phyloP scores from a whole-genome alignment of 2,797 vertebrate genomes.

The Acipenser ruthenus region DNA sequence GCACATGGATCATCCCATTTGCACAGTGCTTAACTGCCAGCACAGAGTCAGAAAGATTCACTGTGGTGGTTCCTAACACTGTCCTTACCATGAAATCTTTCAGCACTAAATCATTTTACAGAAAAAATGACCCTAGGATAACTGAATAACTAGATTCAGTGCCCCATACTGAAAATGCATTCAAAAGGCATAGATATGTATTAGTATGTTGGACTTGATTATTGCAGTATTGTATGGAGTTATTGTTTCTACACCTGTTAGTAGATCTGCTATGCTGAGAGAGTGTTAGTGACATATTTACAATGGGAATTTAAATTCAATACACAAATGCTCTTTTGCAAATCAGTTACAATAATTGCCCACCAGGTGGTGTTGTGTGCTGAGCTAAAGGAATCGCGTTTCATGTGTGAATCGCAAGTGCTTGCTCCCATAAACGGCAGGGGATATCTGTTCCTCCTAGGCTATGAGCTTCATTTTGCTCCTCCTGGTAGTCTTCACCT shows the following conservation, averaged over 20 bases:
- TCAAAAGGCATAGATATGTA: not conserved
- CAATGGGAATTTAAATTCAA: not conserved
- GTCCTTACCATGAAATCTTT: not conserved
- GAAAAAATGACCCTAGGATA: not conserved
- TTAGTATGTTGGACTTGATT: not conserved
- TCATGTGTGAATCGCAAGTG: constrained; percentile 1
- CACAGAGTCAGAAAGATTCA: not conserved
- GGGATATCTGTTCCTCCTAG: constrained; percentile 23
- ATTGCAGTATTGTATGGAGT: not conserved
- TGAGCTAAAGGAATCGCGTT: too few relatives aligned
- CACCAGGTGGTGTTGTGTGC: too few relatives aligned
- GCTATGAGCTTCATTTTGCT: constrained; percentile 45
- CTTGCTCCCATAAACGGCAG: not conserved
- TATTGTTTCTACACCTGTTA: too few relatives aligned
- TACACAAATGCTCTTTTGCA: not conserved
- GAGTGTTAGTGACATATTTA: too few relatives aligned
- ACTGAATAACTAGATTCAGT: not conserved
- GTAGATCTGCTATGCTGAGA: not conserved
- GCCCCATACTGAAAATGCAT: not conserved
- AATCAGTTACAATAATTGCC: too few relatives aligned
- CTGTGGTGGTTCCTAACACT: not conserved
- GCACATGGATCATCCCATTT: not conserved
- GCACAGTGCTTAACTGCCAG: not conserved
- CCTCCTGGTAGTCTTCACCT: constrained; percentile 47
- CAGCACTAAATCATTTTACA: not conserved